Conservation (phyloP, 92 coral and sea anemone genomes). For the Epizoanthus fatuus region DNA sequence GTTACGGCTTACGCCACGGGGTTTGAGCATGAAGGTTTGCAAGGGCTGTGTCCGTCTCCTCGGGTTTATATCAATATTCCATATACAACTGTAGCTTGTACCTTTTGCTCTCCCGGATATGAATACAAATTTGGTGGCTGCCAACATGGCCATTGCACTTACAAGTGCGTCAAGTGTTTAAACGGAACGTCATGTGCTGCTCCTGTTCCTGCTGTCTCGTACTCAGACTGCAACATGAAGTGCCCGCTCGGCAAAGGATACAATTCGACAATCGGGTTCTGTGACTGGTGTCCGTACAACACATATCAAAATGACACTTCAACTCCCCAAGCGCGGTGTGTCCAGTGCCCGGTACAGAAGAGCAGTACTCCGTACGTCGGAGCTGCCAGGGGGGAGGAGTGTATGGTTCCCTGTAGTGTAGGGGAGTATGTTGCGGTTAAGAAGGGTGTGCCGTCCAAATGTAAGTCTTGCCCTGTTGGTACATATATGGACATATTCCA, state of each 20-base stretch:
- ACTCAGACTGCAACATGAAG: conserved; percentile 26
- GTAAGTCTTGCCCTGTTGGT: conserved; percentile 23
- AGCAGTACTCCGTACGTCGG: conserved; percentile 25
- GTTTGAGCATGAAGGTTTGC: conserved; percentile 3
- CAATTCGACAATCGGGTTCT: conserved; percentile 28
- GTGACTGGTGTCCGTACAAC: conserved; percentile 44
- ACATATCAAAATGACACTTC: conserved; percentile 16
- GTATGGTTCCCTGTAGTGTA: conserved; percentile 16
- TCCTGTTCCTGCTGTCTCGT: conserved; percentile 13
- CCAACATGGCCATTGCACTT: background rate
- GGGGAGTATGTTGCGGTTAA: conserved; percentile 31
- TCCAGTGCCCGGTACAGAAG: conserved; percentile 1
- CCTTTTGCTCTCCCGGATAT: conserved; percentile 31
- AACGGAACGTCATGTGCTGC: background rate
- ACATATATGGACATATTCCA: conserved; percentile 17
- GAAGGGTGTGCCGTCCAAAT: conserved; percentile 2
- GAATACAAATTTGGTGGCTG: background rate
- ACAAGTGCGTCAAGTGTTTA: conserved; percentile 27
- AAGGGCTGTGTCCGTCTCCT: conserved; percentile 2
- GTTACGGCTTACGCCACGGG: conserved; percentile 6
- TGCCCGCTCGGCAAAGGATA: conserved; percentile 43
- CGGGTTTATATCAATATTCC: conserved; percentile 8
- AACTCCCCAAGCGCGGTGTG: conserved; percentile 9
- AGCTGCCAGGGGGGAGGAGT: conserved; percentile 32
- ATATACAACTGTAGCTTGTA: background rate